Conservation (phyloP, 2,113 vertebrate genomes). For the Tamias sibiricus region DNA sequence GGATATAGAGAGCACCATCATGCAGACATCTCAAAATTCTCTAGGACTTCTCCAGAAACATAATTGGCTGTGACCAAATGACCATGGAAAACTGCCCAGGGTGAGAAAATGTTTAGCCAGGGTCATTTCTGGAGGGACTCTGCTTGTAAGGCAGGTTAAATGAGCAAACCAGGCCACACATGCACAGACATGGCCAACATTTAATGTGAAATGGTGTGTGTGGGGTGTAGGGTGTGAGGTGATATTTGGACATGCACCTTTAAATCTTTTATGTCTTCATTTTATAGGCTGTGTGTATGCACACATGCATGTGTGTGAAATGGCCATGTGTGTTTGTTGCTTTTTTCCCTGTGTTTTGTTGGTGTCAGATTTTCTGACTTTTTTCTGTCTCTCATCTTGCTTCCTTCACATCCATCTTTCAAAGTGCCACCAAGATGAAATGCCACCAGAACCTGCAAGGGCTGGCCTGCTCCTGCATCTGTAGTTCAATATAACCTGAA, state of each 20-base stretch:
- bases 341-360: not conserved
- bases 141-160: not conserved
- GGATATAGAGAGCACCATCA: not conserved
- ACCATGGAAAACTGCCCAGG: not conserved
- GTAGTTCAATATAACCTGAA: not conserved
- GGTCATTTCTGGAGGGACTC: not conserved
- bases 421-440: not conserved
- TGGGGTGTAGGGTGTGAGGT: rapidly evolving
- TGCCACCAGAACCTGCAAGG: not conserved
- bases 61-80: not conserved
- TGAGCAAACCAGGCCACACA: not conserved
- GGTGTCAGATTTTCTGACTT: not conserved
- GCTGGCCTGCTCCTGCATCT: not conserved
- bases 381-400: not conserved
- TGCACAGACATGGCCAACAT: not conserved
- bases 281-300: not conserved
- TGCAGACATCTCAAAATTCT: not conserved
- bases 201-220: not conserved
- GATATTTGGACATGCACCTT: not conserved
- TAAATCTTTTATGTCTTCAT: not conserved
- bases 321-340: not conserved
- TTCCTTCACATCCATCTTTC: not conserved
- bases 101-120: not conserved
- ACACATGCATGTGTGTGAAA: not conserved
- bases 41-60: not conserved